phyloP scores from a whole-genome alignment of 1,140 invertebrate genomes.

The Bombus vancouverensis region DNA sequence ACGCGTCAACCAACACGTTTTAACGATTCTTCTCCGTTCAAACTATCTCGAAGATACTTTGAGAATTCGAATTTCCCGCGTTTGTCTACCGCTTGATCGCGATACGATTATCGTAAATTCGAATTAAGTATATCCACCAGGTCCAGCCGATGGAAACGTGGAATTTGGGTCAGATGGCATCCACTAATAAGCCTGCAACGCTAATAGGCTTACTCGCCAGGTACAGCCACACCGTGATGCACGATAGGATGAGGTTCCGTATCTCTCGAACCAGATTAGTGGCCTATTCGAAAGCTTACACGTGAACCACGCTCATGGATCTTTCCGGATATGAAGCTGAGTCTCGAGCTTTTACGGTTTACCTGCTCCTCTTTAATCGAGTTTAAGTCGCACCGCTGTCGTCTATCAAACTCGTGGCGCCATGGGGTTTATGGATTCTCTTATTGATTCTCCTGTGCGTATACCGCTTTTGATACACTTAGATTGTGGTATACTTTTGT shows the following conservation, averaged over 20 bases:
- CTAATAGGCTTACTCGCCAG: slow-evolving; percentile 69
- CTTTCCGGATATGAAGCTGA: slow-evolving; percentile 23
- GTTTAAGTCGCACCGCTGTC: slow-evolving; percentile 5
- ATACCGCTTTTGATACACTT: too few species aligned
- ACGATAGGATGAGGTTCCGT: slow-evolving; percentile 61
- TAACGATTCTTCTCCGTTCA: background rate
- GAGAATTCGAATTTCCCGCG: background rate
- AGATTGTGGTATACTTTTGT: too few species aligned
- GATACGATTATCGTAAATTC: slow-evolving; percentile 66
- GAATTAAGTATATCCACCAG: slow-evolving; percentile 56
- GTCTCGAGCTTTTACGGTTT: slow-evolving; percentile 23
- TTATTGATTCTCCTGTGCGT: too few species aligned
- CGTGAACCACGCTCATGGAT: slow-evolving; percentile 39
- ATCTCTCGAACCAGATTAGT: slow-evolving; percentile 69
- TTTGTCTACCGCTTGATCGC: background rate
- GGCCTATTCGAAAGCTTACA: slow-evolving; percentile 58
- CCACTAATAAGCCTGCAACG: slow-evolving; percentile 60
- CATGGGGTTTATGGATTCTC: background rate
- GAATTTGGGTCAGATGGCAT: slow-evolving; percentile 66
- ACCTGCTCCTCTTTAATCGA: slow-evolving; percentile 23
- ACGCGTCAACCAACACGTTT: background rate
- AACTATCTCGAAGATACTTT: background rate
- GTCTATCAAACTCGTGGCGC: too few species aligned
- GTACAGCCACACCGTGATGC: slow-evolving; percentile 42
- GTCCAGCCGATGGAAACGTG: slow-evolving; percentile 39